A percentile compares a stretch with the other conserved stretches of the same genome.
Conservation (phyloP, 2,113 vertebrate genomes). For the Vulpes vulpes region DNA sequence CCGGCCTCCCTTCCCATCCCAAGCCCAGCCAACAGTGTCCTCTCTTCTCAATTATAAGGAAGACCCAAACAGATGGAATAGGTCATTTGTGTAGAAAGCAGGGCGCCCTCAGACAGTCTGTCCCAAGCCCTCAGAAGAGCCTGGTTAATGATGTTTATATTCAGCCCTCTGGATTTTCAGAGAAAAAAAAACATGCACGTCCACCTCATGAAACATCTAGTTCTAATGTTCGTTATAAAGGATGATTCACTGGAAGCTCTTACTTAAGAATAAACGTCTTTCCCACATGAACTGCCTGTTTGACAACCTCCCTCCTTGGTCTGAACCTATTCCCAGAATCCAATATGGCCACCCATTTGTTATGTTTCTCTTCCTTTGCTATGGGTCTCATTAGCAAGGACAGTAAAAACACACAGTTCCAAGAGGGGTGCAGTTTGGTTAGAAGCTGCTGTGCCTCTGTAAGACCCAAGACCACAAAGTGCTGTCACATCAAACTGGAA, state of each 20-base stretch:
- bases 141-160: neutral
- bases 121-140: neutral
- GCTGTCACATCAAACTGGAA: neutral
- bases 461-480: neutral
- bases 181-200: no score
- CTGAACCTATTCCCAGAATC: neutral
- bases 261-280: neutral
- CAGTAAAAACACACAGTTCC: neutral
- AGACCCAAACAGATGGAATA: neutral
- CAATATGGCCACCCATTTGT: neutral
- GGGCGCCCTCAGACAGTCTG: neutral
- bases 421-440: neutral
- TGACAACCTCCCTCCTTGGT: neutral
- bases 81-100: rapidly evolving
- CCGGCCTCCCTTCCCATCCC: neutral
- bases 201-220: neutral
- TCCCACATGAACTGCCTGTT: neutral
- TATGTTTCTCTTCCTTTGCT: neutral
- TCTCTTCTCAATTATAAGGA: neutral
- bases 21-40: rapidly evolving
- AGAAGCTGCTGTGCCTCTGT: neutral
- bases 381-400: neutral
- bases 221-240: neutral
- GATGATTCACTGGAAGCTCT: neutral
- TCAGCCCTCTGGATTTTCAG: neutral